Evolutionary conservation across 2,797 vertebrate genomes (phyloP), one percentile per base, ranked within the genome.

Genomic region (Salarias fasciatus): DNA sequence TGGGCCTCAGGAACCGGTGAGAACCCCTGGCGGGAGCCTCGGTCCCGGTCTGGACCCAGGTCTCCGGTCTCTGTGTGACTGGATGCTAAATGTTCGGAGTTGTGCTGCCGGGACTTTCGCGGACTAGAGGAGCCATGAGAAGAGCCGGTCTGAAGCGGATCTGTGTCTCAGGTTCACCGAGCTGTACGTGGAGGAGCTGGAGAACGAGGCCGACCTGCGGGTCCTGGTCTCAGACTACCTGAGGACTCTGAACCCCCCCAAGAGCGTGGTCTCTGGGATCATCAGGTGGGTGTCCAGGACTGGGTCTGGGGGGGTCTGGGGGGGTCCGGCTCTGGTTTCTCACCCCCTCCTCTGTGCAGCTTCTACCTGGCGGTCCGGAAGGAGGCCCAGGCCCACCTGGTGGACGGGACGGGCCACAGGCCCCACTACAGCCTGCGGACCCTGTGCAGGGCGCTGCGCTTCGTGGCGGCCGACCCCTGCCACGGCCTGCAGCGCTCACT

Each of bases 361-460:
- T 99, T 99, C 86, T 99, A 99, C 83, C 87, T 96, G 67, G 77
- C 92, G 2, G 91, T 97, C 61, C 93, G 96, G 52, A 95, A 94
- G 60, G 94, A 95, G 65, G 93, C 94, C 13, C 84, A 62, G 54
- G 77, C 85, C 0, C 94, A 86, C 11, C 72, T 99, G 80, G 92
- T 95, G 78, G 96, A 98, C n/a, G 97, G 97, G 3, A 98, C 93
- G 0, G 95, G 96, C 29, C 96, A 96, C 86, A 93, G 90, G 69
- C 98, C 97, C 56, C 96, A 99, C 85, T 99, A 98, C 72, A 99
- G 97, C 56, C 92, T 99, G 64, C 93, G 98, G 0, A 98, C 97
- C 0, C 92, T 99, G 24, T 99, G 98, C 86, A 89, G 98, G 64
- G 97, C 98, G 0, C 75, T 99, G 77, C 94, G 93, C 57, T 99